These are phyloP conservation scores for Stenoptilia bipunctidactyla DNA, from an alignment of 2,888 invertebrate species.

Conservation along the genomic window DNA sequence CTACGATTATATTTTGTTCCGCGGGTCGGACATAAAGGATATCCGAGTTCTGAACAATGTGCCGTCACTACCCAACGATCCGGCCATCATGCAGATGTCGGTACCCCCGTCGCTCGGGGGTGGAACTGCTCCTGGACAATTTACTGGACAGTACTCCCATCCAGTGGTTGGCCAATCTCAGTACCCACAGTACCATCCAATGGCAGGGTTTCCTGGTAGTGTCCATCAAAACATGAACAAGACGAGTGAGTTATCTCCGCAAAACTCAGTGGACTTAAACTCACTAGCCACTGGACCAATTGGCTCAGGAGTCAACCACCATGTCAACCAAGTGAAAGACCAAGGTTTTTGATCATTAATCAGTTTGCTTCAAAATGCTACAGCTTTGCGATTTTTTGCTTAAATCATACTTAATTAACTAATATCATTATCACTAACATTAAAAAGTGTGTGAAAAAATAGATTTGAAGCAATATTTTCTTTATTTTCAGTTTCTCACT, in stretches of 20 bases:
- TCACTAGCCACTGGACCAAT: constrained; percentile 47
- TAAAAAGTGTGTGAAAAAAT: constrained; percentile 3
- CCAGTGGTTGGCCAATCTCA: constrained; percentile 76
- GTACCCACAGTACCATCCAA: constrained; percentile 61
- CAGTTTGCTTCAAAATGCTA: constrained; percentile 32
- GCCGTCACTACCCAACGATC: constrained; percentile 92
- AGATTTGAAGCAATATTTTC: too few relatives aligned
- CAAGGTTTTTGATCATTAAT: constrained; percentile 58
- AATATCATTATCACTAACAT: too few relatives aligned
- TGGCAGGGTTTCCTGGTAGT: constrained; percentile 63
- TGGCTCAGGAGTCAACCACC: constrained; percentile 57
- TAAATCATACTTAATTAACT: neutral
- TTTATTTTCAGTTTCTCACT: too few relatives aligned
- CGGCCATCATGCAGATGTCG: constrained; percentile 95
- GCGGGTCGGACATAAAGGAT: constrained; percentile 98
- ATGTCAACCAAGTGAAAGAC: constrained; percentile 68
- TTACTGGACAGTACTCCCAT: constrained; percentile 75
- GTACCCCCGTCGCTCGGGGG: constrained; percentile 79
- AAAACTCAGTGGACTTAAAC: constrained; percentile 52
- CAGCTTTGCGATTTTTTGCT: constrained; percentile 58
- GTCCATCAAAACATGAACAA: constrained; percentile 58
- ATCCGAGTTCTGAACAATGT: constrained; percentile 94
- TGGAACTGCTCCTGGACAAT: constrained; percentile 73
- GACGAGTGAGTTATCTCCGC: constrained; percentile 69
- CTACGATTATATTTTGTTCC: constrained; percentile 98